A percentile compares a stretch with the other conserved stretches of the same genome.
These are phyloP conservation scores for Fopius arisanus DNA, from an alignment of 1,140 invertebrate genomes.

Conservation along the genomic window DNA sequence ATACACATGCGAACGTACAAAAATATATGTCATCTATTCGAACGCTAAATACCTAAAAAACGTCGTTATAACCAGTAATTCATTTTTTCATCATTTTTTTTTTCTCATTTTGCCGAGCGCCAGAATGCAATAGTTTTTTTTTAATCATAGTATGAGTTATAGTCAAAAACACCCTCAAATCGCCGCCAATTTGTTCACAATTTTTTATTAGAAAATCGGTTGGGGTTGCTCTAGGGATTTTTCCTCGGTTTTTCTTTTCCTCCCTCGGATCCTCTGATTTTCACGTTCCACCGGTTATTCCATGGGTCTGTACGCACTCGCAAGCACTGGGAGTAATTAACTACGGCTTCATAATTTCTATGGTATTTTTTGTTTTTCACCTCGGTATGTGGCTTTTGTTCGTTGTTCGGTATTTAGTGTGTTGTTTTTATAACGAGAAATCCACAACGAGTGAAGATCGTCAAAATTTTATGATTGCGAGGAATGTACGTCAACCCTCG, in stretches of 20 bases:
- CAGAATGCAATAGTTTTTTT: conserved; percentile 34
- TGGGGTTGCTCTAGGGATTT: no score
- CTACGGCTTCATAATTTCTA: neutral
- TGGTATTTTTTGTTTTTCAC: neutral
- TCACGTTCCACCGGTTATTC: neutral
- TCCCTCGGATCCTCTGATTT: neutral
- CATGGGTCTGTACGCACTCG: neutral
- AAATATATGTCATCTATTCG: conserved; percentile 63
- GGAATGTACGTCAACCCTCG: neutral
- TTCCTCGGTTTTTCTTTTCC: neutral
- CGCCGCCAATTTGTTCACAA: conserved; percentile 30
- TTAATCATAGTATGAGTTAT: conserved; percentile 27
- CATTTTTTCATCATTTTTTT: conserved; percentile 24
- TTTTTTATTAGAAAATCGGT: no score
- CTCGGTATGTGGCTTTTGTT: neutral
- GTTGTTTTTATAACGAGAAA: neutral
- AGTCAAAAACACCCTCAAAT: conserved; percentile 30
- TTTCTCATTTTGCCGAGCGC: conserved; percentile 40
- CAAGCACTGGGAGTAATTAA: neutral
- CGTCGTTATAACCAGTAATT: conserved; percentile 52
- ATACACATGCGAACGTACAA: conserved; percentile 62
- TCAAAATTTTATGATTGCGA: conserved; percentile 8
- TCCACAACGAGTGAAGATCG: neutral
- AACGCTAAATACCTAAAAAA: conserved; percentile 61
- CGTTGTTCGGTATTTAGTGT: neutral